Percentiles rank a stretch among this genome's conserved stretches.
phyloP scores from a whole-genome alignment of 2,888 invertebrate species.

The Cinara cedri region DNA sequence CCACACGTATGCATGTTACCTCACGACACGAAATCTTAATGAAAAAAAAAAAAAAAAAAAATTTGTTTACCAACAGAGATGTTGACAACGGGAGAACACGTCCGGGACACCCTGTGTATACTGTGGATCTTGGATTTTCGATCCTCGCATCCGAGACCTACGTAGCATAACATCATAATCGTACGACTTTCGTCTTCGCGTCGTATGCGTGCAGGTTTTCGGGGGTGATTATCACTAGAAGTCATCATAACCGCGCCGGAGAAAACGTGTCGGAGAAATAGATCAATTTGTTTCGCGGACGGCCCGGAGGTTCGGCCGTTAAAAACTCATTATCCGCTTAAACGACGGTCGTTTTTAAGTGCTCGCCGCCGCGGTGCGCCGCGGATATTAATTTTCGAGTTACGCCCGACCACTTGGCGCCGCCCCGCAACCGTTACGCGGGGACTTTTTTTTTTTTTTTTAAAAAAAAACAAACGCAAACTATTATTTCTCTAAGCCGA shows the following conservation, averaged over 20 bases:
- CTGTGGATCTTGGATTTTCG: no score
- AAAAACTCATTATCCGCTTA: conserved; percentile 44
- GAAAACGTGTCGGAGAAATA: conserved; percentile 7
- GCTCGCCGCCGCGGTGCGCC: not conserved
- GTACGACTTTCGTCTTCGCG: not conserved
- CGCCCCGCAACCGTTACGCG: conserved; percentile 15
- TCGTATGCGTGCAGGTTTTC: no score
- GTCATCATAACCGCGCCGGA: not conserved
- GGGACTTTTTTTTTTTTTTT: conserved; percentile 5
- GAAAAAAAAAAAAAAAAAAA: no score
- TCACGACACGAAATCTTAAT: no score
- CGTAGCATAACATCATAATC: not conserved
- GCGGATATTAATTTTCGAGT: conserved; percentile 26
- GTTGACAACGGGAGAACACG: no score
- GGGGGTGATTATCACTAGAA: not conserved
- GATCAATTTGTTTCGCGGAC: not conserved
- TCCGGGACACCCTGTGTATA: no score
- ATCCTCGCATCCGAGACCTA: no score
- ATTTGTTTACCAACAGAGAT: no score
- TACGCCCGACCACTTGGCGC: conserved; percentile 21
- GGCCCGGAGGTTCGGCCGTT: conserved; percentile 20
- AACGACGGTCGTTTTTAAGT: conserved; percentile 33
- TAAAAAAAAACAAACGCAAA: not conserved
- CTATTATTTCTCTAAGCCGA: not conserved
- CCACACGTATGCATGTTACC: no score